phyloP scores from a whole-genome alignment of 2,888 invertebrate genomes.

The Boloria selene region DNA sequence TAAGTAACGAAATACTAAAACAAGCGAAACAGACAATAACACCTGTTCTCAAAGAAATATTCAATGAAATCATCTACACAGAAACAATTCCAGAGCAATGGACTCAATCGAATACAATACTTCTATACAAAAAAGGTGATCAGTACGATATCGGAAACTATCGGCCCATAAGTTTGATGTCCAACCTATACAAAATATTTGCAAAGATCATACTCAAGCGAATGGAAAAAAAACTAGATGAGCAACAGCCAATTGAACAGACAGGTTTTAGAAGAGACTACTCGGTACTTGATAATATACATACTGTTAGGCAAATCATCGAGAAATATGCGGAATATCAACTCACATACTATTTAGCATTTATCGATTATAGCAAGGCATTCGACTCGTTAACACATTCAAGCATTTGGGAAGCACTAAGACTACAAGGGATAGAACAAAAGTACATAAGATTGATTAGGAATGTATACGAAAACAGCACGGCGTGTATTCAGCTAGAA shows the following conservation, averaged over 20 bases:
- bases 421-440: neutral
- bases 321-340: neutral
- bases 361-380: neutral
- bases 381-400: neutral
- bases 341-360: neutral
- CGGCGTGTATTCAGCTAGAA: neutral
- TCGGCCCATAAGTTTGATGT: neutral
- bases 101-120: constrained; percentile 19
- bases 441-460: neutral
- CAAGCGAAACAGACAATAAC: constrained; percentile 6
- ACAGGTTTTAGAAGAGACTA: neutral
- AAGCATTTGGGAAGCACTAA: constrained; percentile 1
- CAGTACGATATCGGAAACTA: constrained; percentile 26
- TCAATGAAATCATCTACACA: constrained; percentile 40
- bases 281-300: neutral
- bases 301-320: neutral
- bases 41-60: constrained; percentile 30
- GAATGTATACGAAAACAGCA: constrained; percentile 1
- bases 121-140: constrained; percentile 45
- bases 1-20: constrained; percentile 32
- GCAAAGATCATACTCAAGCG: too few species aligned
- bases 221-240: neutral
- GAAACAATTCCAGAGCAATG: constrained; percentile 42
- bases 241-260: constrained; percentile 2
- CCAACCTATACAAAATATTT: neutral